Base-by-base conservation (phyloP, 2,888 invertebrate species). In the Sturmia bella region DNA sequence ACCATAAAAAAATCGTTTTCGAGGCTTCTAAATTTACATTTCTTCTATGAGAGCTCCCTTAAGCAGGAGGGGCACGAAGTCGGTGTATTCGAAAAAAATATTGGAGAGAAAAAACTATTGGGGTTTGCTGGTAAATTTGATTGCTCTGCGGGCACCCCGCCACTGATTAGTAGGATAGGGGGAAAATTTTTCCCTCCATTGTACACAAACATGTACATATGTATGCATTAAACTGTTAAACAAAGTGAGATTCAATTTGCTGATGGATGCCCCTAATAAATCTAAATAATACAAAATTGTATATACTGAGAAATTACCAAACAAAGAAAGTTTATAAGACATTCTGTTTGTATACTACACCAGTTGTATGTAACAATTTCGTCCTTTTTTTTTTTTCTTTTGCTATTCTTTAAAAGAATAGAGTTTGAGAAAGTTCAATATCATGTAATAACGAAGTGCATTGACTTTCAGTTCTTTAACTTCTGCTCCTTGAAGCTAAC, bases 341-440 rank as follows among this genome's bases (percentile, higher is more conserved):
- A 6, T 27, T 27, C 27, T 27, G 27, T 27, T 27, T 6, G 6
- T 27, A 27, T 27, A 27, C 27, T 27, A 27, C 3, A 27, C 6
- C 9, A 32, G 32, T 32, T 32, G 32, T 32, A 32, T 32, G 5
- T 48, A 69, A 69, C 3, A 63, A 15, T 45, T 69, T 61, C 54
- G 45, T 77, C 69, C 77, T 77, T 69, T 77, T 48, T 27, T 2
- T 57, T 9, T 45, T 45, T 17, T 24, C 17, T n/a, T 13, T 37
- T 37, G n/a, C n/a, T n/a, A n/a, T n/a, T 54, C 54, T 17, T 24
- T 45, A 24, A 61, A 43, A 41, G 21, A 32, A 9, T 32, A 45
- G 68, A 68, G 80, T 81, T 52, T 68, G 72, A 19, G 72, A 76
- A 76, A 81, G 81, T 81, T 81, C 81, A 81, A 76, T 73, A 81